A percentile compares a stretch with the other conserved stretches of the same genome.
Evolutionary conservation across 2,113 vertebrate genomes (phyloP).

Genomic region (Erythrolamprus reginae): DNA sequence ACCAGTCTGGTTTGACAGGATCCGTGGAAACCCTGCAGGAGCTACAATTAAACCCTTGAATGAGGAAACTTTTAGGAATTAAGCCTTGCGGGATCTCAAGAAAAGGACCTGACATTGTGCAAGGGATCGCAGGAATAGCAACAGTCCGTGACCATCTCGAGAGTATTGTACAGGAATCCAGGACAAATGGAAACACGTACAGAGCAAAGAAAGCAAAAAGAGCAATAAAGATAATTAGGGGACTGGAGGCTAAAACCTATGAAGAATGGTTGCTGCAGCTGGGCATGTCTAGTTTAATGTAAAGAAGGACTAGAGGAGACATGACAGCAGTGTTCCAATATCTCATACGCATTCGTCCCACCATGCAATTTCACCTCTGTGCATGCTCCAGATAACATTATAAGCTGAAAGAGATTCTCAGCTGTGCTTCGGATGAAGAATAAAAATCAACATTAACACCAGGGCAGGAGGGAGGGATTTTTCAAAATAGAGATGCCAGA

Average conservation of each 20-base stretch:
- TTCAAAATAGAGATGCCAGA: too few relatives aligned
- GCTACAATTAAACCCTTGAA: slow-evolving; percentile 4
- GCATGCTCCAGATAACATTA: too few relatives aligned
- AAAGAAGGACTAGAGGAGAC: not conserved
- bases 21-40: slow-evolving; percentile 1
- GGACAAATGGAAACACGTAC: not conserved
- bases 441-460: too few relatives aligned
- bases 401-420: too few relatives aligned
- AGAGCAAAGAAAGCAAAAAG: not conserved
- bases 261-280: not conserved
- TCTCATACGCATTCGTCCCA: too few relatives aligned
- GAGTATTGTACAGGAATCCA: not conserved
- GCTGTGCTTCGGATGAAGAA: too few relatives aligned
- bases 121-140: not conserved
- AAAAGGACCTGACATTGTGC: not conserved
- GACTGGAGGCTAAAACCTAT: not conserved
- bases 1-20: slow-evolving; percentile 10
- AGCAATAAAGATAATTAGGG: not conserved
- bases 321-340: not conserved
- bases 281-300: too few relatives aligned
- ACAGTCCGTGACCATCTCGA: not conserved
- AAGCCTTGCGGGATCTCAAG: not conserved
- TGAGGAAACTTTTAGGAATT: not conserved
- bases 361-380: too few relatives aligned
- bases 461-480: too few relatives aligned